These are phyloP conservation scores for Phaedon cochleariae DNA, from an alignment of 2,888 invertebrate genomes.

Conservation along the genomic window DNA sequence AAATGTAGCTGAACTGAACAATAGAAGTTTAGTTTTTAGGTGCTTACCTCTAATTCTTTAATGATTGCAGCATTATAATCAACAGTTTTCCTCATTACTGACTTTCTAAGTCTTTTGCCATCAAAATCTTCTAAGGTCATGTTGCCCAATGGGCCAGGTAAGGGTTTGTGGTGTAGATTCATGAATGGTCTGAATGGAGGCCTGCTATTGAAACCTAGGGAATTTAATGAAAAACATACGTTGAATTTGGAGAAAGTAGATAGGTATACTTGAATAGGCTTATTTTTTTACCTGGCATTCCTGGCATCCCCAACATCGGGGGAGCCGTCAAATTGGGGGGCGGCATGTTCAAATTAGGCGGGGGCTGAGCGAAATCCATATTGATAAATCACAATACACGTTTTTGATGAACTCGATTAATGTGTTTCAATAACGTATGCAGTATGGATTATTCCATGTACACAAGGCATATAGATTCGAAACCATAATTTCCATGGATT, in stretches of 20 bases:
- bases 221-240: too few species aligned
- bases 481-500: background rate
- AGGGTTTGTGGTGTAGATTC: slow-evolving; percentile 56
- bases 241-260: background rate
- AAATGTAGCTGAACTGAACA: background rate
- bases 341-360: slow-evolving; percentile 64
- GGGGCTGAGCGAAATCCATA: slow-evolving; percentile 60
- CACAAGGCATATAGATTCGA: background rate
- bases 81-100: slow-evolving; percentile 96
- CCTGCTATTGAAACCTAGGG: slow-evolving; percentile 49
- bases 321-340: slow-evolving; percentile 62
- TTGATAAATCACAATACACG: slow-evolving; percentile 4
- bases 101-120: slow-evolving; percentile 94
- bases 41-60: slow-evolving; percentile 83
- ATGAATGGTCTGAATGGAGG: slow-evolving; percentile 60
- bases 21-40: slow-evolving; percentile 6
- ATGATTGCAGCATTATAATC: slow-evolving; percentile 97
- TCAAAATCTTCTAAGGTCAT: slow-evolving; percentile 91
- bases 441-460: background rate
- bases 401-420: too few species aligned
- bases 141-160: slow-evolving; percentile 64
- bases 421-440: too few species aligned
- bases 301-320: slow-evolving; percentile 43
- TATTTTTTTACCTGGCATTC: background rate
- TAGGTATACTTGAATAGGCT: too few species aligned